Evolutionary conservation across 2,797 vertebrate genomes (phyloP).

Genomic region (Pseudochaenichthys georgianus): DNA sequence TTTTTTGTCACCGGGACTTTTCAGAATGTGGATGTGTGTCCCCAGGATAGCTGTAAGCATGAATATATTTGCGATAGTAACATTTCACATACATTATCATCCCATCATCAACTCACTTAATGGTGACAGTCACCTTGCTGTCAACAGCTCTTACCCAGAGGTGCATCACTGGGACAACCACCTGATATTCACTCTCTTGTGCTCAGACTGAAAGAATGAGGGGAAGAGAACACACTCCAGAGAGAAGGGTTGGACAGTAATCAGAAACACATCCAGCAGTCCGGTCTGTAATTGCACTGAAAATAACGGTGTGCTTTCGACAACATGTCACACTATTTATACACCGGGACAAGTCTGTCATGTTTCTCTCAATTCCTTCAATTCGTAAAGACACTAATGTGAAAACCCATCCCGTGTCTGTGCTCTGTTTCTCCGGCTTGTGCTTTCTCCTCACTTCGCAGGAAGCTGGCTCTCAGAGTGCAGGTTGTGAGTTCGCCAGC

Average conservation of each 20-base stretch:
- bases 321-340: not conserved
- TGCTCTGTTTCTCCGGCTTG: not conserved
- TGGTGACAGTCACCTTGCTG: constrained; percentile 37
- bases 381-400: no score
- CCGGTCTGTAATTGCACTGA: not conserved
- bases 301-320: not conserved
- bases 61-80: constrained; percentile 30
- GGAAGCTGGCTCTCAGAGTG: not conserved
- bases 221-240: not conserved
- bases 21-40: not conserved
- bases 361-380: no score
- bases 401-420: not conserved
- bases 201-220: not conserved
- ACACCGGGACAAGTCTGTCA: no score
- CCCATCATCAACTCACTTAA: constrained; percentile 7
- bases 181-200: not conserved
- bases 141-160: constrained; percentile 11
- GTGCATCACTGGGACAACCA: not conserved
- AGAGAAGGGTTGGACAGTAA: not conserved
- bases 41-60: constrained; percentile 16
- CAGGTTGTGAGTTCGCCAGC: not conserved
- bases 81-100: constrained; percentile 14
- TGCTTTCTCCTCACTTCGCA: not conserved
- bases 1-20: constrained; percentile 22
- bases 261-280: not conserved